Evolutionary conservation across 2,797 vertebrate genomes (phyloP), one percentile per base, ranked within the genome.

Genomic region (Heteromormyrus szaboi): DNA sequence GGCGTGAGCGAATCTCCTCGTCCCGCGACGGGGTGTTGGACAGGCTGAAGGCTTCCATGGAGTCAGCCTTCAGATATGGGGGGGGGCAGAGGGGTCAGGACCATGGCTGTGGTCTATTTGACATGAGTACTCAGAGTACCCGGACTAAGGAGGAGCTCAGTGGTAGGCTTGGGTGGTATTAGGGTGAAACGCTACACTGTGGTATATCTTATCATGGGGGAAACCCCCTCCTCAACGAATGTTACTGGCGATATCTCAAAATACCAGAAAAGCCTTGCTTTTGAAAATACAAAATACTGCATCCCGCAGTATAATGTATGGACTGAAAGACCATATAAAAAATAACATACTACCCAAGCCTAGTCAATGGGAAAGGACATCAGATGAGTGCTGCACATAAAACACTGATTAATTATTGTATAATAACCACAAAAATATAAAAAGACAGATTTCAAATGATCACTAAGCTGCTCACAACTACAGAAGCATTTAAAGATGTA

Each of bases 41-140:
- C 89, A 96, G 91, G 0, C 95, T 96, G 91, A 96, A 96, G 93
- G 94, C 97, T 92, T 97, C 96, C 93, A 96, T 93, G 46, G 96
- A 97, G 92, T 97, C 95, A 91, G 96, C 95, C 96, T 97, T 94
- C 72, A 90, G 90, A 90, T 17, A 92, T 90, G 8, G 72, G 37
- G 5, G 9, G 89, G 5, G 2, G 48, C 2, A 37, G 33, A 37
- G 8, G 2, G 46, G 33, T 84, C 2, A n/a, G 25, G 25, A 29
- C 29, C 17, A 81, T 14, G 33, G 87, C 25, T 8, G 65, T 17
- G 81, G 44, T 22, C 59, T 44, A 5, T 22, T 25, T 17, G 14
- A 46, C 76, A 46, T 72, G 65, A 37, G 25, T 72, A 37, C 9
- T 62, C 56, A 22, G 25, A 53, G 51, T 53, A 53, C 53, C 5